Base-by-base conservation (phyloP, 2,888 invertebrate species). In the Xanthorhoe spadicearia region DNA sequence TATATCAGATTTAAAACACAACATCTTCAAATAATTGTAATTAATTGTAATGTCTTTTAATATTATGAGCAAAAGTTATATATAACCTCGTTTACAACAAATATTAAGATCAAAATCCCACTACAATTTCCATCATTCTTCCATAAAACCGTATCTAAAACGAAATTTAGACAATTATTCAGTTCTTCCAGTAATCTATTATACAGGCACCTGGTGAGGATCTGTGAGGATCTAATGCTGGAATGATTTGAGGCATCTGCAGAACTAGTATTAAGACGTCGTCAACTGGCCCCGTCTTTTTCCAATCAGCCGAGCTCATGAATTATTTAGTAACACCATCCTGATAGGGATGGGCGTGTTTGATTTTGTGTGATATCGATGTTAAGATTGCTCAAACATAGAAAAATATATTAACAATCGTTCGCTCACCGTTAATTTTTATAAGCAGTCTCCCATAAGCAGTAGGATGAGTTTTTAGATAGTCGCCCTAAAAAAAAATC, bases 251-350 rank as follows among this genome's bases (percentile, higher is more conserved):
- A 38, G 68, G 61, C 74, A 71, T 72, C 74, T 72, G 74, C 59
- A 52, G 28, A 60, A 43, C 64, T 64, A 46, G 70, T 61, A 71
- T 74, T 71, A 74, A 74, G 72, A 70, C 71, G 61, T 72, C 74
- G 67, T 74, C 74, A 72, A 70, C 71, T 71, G 57, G 62, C 55
- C 56, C 65, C 67, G 71, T 74, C 70, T 74, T 74, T 74, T 72
- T 72, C 74, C 73, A 74, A 74, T 74, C 74, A 74, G 71, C 63
- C 46, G 48, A 48, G 32, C 64, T 73, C 74, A 74, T 74, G 74
- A 74, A 74, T 74, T 73, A 74, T 74, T 74, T 72, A 74, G 60
- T 65, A 64, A 73, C 67, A 70, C 68, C 73, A 55, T 62, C 69
- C 61, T 63, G 65, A 50, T n/a, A 8, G 13, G 64, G 72, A 66